Evolutionary conservation across 1,140 invertebrate genomes (phyloP), one percentile per base, ranked within the genome.

Genomic region (Pissodes strobi): DNA sequence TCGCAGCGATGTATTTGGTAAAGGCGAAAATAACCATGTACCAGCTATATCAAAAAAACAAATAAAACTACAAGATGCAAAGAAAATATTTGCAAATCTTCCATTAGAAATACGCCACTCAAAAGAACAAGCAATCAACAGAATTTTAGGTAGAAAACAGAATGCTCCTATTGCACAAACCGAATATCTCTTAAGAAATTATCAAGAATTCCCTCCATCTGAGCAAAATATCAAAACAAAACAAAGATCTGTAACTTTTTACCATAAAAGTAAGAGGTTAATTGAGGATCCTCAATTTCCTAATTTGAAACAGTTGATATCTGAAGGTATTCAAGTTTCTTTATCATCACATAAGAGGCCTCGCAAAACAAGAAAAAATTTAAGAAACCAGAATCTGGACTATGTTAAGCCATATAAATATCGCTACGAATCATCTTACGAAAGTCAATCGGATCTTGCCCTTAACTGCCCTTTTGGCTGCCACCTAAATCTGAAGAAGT

Each of bases 291-390:
- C 15, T 21, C 18, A 8, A 18, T 45, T 45, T 19, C 9, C 51
- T n/a, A 18, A 3, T 15, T 18, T 38, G 27, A 57, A 30, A 23
- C 23, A 59, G n/a, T 21, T 51, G 10, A 25, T 23, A 3, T 39
- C 46, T 2, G 58, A 51, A 23, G 58, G 58, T 2, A 18, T 61
- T 13, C 58, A 51, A 25, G 46, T 37, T 12, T 17, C 56, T 17
- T 19, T 19, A 18, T 15, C 15, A 45, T 12, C 9, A 45, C 2
- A 10, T 3, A 45, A 15, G 19, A 38, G 18, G 10, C 17, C 30
- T n/a, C 30, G 6, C 25, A 13, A 19, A 23, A 18, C 2, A 45
- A 45, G 18, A 45, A 46, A 27, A 30, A 4, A 46, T n/a, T n/a
- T n/a, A n/a, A n/a, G n/a, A n/a, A n/a, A n/a, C n/a, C n/a, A 37